phyloP scores from a whole-genome alignment of 2,113 vertebrate genomes.

The Osmerus mordax region DNA sequence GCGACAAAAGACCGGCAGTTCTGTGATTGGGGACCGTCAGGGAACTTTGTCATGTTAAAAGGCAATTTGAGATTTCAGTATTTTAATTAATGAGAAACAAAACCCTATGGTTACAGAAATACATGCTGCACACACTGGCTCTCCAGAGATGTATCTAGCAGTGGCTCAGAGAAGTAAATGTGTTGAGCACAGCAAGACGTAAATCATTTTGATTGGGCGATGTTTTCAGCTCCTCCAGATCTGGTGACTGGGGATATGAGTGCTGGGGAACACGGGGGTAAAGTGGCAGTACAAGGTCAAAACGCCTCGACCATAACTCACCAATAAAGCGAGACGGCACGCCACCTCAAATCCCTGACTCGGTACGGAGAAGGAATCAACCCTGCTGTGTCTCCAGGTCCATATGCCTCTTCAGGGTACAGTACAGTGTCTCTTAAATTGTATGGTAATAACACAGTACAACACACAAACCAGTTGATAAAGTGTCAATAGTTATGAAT shows the following conservation, averaged over 20 bases:
- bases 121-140: slow-evolving; percentile 11
- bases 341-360: slow-evolving; percentile 34
- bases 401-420: too few species aligned
- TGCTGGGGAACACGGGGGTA: slow-evolving; percentile 54
- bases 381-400: too few species aligned
- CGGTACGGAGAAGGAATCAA: not conserved
- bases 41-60: slow-evolving; percentile 46
- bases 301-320: slow-evolving; percentile 48
- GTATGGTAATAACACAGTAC: too few species aligned
- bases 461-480: too few species aligned
- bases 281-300: slow-evolving; percentile 61
- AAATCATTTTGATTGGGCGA: slow-evolving; percentile 60
- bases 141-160: slow-evolving; percentile 51
- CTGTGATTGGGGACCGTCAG: slow-evolving; percentile 30
- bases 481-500: too few species aligned
- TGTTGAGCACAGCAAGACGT: slow-evolving; percentile 37
- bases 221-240: slow-evolving; percentile 52
- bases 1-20: slow-evolving; percentile 40
- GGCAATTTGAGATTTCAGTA: slow-evolving; percentile 49
- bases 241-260: slow-evolving; percentile 43
- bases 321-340: slow-evolving; percentile 47
- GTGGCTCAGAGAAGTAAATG: slow-evolving; percentile 48
- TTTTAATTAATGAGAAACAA: slow-evolving; percentile 56
- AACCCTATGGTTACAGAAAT: slow-evolving; percentile 47
- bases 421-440: too few species aligned